Evolutionary conservation across 30 jellyfish, hydroid and myxozoan genomes (phyloP), one percentile per base, ranked within the genome.

Genomic region (Hydractinia echinata): DNA sequence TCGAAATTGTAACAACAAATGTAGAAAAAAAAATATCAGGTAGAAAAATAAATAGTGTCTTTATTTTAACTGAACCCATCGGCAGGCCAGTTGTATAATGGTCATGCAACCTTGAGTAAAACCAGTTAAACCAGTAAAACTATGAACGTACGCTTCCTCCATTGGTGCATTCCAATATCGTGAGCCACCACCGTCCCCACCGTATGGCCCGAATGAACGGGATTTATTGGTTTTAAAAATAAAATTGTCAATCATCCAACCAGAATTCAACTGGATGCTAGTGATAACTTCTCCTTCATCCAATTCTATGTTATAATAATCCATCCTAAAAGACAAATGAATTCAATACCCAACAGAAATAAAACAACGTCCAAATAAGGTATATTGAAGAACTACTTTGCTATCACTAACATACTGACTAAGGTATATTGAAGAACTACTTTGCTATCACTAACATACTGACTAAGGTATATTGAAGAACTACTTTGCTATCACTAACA

Each of bases 121-220:
- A n/a, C 51, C 39, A 44, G 39, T 51, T n/a, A n/a, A n/a, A 13
- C 74, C 74, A 64, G 10, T 44, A 4, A 64, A 9, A 6, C 74
- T 6, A 4, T 88, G 61, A 53, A 87, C 68, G 60, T 81, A 87
- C 4, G 81, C 86, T 16, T 56, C 15, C 15, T 70, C 76, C 7
- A n/a, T 52, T 21, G 95, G 83, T 68, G 79, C 76, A 10, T 15
- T 50, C 14, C 55, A 74, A 54, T 20, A 56, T 16, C 81, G 16
- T 53, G 54, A 6, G n/a, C 92, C 92, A 13, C 96, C 96, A 54
- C 96, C 96, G 56, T 82, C 96, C 3, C 96, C 96, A 15, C 96
- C 96, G 51, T 74, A 87, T 15, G 96, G 96, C 4, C 96, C 96
- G 48, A 67, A 87, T 60, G 55, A 52, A 18, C 62, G 80, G 7